Evolutionary conservation across 2,888 invertebrate species (phyloP).

Genomic region (Pandemis cinnamomeana): DNA sequence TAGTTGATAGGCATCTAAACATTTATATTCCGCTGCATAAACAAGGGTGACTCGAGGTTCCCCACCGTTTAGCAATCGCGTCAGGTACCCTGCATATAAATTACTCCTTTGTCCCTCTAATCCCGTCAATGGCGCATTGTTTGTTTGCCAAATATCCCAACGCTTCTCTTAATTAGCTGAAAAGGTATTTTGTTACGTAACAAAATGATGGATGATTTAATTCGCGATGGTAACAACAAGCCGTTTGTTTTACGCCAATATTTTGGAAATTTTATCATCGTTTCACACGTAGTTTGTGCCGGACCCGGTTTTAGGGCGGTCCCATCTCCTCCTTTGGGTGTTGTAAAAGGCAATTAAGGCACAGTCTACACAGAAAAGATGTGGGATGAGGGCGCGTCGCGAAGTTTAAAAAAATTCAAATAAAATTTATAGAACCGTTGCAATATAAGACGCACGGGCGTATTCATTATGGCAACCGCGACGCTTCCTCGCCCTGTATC

Average conservation of each 20-base stretch:
- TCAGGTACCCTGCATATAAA: constrained; percentile 43
- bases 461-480: no score
- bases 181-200: constrained; percentile 38
- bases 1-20: constrained; percentile 38
- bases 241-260: constrained; percentile 18
- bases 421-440: no score
- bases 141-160: constrained; percentile 41
- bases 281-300: background rate
- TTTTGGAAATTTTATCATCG: background rate
- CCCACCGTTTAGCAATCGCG: constrained; percentile 39
- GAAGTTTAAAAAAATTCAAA: no score
- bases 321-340: no score
- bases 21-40: constrained; percentile 37
- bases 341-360: no score
- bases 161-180: constrained; percentile 39
- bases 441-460: no score
- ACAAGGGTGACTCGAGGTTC: constrained; percentile 26
- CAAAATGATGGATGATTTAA: constrained; percentile 41
- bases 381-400: no score
- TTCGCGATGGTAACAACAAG: constrained; percentile 24
- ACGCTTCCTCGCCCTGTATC: no score
- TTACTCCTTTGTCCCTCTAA: constrained; percentile 41
- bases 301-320: background rate
- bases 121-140: constrained; percentile 40
- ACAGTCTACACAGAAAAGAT: no score